A percentile compares a stretch with the other conserved stretches of the same genome.
phyloP scores from a whole-genome alignment of 2,888 invertebrate genomes.

The Calliphora vomitoria region DNA sequence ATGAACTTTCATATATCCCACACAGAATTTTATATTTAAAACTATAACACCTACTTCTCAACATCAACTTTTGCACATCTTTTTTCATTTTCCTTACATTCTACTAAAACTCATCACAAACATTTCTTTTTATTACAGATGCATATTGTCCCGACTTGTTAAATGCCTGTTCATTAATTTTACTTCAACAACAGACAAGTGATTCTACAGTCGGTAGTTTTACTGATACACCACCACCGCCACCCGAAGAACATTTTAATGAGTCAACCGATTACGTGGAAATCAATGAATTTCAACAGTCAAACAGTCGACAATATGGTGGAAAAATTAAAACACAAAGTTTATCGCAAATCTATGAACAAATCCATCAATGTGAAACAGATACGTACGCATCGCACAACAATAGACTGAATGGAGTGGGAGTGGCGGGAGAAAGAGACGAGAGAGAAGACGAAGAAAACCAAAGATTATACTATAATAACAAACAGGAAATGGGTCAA shows the following conservation, averaged over 20 bases:
- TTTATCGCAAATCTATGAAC: slow-evolving; percentile 69
- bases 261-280: slow-evolving; percentile 82
- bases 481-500: slow-evolving; percentile 85
- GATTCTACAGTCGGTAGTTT: slow-evolving; percentile 82
- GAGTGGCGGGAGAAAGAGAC: slow-evolving; percentile 9
- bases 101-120: not conserved
- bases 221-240: slow-evolving; percentile 79
- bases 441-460: slow-evolving; percentile 72
- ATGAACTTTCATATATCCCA: no score
- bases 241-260: slow-evolving; percentile 57
- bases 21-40: no score
- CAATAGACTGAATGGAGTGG: slow-evolving; percentile 67
- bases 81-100: not conserved
- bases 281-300: slow-evolving; percentile 78
- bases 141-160: slow-evolving; percentile 83
- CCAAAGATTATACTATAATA: slow-evolving; percentile 76
- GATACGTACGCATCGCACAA: slow-evolving; percentile 1
- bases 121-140: slow-evolving; percentile 76
- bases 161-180: slow-evolving; percentile 83
- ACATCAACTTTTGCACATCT: no score
- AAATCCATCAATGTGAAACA: slow-evolving; percentile 31
- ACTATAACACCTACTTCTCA: no score
- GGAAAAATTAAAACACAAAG: slow-evolving; percentile 57
- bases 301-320: slow-evolving; percentile 27
- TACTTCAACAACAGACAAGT: slow-evolving; percentile 79